These are phyloP conservation scores for Nyctereutes procyonoides DNA, from an alignment of 2,113 vertebrate genomes.

Conservation along the genomic window DNA sequence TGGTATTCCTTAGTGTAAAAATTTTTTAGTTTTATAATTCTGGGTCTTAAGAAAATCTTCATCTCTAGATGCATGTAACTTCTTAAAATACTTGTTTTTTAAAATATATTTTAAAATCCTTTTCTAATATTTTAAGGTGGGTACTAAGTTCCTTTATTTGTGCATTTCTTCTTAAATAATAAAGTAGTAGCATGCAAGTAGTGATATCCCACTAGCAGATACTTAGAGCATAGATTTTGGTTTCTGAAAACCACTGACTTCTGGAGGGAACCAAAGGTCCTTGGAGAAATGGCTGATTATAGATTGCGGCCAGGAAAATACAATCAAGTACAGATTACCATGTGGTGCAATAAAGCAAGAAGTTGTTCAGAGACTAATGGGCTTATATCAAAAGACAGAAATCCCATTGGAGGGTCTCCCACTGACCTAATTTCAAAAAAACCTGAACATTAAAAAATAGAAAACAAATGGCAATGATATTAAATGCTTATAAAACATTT, in stretches of 20 bases:
- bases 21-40: neutral
- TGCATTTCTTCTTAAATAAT: neutral
- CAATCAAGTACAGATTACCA: neutral
- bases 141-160: neutral
- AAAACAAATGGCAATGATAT: neutral
- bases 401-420: neutral
- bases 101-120: neutral
- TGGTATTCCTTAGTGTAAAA: neutral
- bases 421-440: neutral
- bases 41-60: neutral
- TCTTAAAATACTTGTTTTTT: neutral
- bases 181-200: neutral
- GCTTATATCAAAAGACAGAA: neutral
- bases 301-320: neutral
- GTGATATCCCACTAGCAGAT: neutral
- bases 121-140: neutral
- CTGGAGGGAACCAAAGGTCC: neutral
- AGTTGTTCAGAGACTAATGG: neutral
- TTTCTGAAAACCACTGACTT: neutral
- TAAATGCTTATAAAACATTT: neutral
- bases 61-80: neutral
- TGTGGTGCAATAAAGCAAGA: neutral
- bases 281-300: neutral
- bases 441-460: neutral
- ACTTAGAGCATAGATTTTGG: neutral